Conservation (phyloP, 2,113 vertebrate genomes). For the Donacobius atricapilla region DNA sequence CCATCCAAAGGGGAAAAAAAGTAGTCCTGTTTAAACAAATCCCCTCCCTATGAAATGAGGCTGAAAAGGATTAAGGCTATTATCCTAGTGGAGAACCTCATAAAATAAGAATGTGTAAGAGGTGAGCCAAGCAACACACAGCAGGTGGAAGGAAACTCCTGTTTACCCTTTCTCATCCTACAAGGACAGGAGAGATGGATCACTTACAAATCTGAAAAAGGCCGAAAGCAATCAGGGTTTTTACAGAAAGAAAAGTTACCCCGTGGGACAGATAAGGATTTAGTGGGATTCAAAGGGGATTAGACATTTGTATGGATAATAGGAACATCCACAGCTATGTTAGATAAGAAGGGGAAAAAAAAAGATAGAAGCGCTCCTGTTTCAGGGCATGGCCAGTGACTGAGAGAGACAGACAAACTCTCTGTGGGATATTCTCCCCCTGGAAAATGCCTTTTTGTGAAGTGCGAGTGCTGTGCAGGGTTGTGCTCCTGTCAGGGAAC, state of each 20-base stretch:
- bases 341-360: constrained; percentile 24
- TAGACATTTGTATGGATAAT: constrained; percentile 53
- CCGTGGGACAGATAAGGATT: constrained; percentile 40
- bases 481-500: neutral
- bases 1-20: neutral
- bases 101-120: neutral
- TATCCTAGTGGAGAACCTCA: neutral
- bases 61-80: neutral
- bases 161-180: neutral
- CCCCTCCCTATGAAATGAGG: neutral
- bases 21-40: neutral
- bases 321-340: constrained; percentile 14
- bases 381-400: constrained; percentile 9
- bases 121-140: neutral
- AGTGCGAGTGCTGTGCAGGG: neutral
- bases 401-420: neutral
- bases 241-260: constrained; percentile 41
- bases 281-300: constrained; percentile 40
- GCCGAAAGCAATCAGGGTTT: neutral
- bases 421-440: neutral
- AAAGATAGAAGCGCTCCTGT: neutral
- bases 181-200: constrained; percentile 24
- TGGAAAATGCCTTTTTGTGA: neutral
- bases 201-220: constrained; percentile 10
- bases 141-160: neutral